Percentiles rank a stretch among this genome's conserved stretches.
These are phyloP conservation scores for Coregonus clupeaformis DNA, from an alignment of 2,113 vertebrate species.

Conservation along the genomic window DNA sequence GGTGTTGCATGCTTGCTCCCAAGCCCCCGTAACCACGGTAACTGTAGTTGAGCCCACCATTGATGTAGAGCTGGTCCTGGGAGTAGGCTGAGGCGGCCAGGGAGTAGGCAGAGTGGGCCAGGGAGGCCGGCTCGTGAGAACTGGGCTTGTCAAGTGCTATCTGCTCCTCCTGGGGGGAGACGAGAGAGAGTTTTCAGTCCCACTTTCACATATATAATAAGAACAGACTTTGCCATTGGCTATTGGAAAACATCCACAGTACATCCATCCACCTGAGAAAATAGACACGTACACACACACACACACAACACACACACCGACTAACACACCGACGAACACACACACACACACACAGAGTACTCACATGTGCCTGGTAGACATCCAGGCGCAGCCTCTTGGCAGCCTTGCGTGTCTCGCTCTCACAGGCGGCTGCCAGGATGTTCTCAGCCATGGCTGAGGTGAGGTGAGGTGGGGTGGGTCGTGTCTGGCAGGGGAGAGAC, in stretches of 20 bases:
- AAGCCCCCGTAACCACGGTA: constrained; percentile 88
- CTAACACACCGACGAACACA: background rate
- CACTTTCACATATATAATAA: background rate
- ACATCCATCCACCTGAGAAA: background rate
- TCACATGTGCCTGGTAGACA: constrained; percentile 87
- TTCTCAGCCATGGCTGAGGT: constrained; percentile 99
- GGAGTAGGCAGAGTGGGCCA: constrained; percentile 85
- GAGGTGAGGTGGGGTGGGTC: constrained; percentile 95
- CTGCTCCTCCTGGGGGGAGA: constrained; percentile 80
- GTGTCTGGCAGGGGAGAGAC: constrained; percentile 74
- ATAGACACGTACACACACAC: background rate
- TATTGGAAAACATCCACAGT: background rate
- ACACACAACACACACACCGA: constrained; percentile 65
- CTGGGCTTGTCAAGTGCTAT: constrained; percentile 83
- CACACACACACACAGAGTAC: constrained; percentile 27
- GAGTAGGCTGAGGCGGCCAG: constrained; percentile 89
- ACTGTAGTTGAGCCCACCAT: constrained; percentile 95
- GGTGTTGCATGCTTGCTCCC: constrained; percentile 83
- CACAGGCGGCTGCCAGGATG: constrained; percentile 95
- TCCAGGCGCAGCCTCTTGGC: constrained; percentile 99
- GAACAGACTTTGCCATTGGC: background rate
- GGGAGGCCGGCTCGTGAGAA: constrained; percentile 80
- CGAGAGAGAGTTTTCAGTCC: background rate
- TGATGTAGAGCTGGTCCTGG: constrained; percentile 96
- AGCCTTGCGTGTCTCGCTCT: constrained; percentile 94